These are phyloP conservation scores for Rattus rattus DNA, from an alignment of 2,113 vertebrate species.

Conservation along the genomic window DNA sequence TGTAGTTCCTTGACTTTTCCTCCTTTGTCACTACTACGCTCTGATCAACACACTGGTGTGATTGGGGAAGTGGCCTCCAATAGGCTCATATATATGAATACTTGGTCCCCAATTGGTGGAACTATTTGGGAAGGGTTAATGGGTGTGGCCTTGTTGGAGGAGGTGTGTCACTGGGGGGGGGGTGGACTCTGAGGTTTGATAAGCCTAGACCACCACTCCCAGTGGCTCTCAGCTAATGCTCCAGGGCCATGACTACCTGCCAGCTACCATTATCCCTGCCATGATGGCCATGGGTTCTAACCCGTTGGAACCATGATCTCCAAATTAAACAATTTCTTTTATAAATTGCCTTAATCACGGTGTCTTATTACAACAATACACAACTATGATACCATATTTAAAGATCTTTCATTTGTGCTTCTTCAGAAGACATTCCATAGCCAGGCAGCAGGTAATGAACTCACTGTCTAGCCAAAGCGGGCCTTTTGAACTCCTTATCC, in stretches of 20 bases:
- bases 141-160: neutral
- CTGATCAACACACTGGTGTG: neutral
- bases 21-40: neutral
- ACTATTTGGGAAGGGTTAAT: neutral
- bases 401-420: neutral
- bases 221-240: neutral
- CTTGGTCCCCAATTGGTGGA: neutral
- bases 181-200: neutral
- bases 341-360: neutral
- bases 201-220: neutral
- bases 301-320: neutral
- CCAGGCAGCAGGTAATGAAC: neutral
- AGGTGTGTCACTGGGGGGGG: neutral
- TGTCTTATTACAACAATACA: neutral
- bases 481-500: neutral
- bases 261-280: neutral
- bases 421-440: neutral
- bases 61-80: neutral
- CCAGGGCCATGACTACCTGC: neutral
- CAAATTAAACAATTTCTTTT: neutral
- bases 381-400: neutral
- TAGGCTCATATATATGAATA: neutral
- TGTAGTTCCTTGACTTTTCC: neutral
- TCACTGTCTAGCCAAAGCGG: neutral
- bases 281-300: neutral